These are phyloP conservation scores for Schizaphis graminum DNA, from an alignment of 2,888 invertebrate genomes.

Conservation along the genomic window DNA sequence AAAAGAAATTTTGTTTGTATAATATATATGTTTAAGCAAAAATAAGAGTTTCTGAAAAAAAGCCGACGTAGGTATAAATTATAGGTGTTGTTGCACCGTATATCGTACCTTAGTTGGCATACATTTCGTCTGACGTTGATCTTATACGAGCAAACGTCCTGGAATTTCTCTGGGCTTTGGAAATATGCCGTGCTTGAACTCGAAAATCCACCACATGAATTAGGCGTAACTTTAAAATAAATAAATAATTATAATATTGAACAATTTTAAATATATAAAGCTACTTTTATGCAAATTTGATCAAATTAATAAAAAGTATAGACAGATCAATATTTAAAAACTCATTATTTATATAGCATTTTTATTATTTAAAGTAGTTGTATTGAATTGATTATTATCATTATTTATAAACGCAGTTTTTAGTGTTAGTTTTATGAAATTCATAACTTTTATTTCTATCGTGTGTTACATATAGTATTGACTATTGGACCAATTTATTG, in stretches of 20 bases:
- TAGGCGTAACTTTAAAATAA: constrained; percentile 27
- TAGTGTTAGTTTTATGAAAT: background rate
- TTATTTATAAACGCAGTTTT: background rate
- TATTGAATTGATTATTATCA: background rate
- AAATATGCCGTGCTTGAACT: constrained; percentile 20
- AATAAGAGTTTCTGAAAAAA: background rate
- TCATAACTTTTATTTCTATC: background rate
- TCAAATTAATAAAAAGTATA: background rate
- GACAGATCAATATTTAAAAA: background rate
- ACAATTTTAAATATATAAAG: background rate
- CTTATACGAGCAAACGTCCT: constrained; percentile 49
- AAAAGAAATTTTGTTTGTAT: background rate
- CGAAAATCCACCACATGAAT: constrained; percentile 55
- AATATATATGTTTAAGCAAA: background rate
- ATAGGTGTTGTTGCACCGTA: background rate
- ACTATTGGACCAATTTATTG: background rate
- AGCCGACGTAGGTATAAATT: background rate
- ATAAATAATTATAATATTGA: background rate
- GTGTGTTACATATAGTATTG: background rate
- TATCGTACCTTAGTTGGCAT: constrained; percentile 50
- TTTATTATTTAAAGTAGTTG: background rate
- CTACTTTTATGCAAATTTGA: background rate
- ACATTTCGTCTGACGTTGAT: constrained; percentile 44
- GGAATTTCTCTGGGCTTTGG: constrained; percentile 50
- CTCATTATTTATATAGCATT: background rate